Evolutionary conservation across 1,140 invertebrate genomes (phyloP).

Genomic region (Meloidogyne chitwoodi): DNA sequence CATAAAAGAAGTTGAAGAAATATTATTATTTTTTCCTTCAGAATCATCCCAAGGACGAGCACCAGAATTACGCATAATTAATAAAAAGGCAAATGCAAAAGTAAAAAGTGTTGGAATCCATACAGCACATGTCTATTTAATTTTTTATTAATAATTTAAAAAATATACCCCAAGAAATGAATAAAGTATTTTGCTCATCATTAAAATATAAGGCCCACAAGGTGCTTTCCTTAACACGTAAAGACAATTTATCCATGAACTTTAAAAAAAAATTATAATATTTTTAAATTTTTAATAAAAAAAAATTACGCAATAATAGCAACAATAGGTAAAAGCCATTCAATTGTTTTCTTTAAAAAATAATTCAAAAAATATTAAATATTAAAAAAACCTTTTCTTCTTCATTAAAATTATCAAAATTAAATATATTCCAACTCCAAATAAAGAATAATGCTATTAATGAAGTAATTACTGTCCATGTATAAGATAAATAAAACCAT

Average conservation of each 20-base stretch:
- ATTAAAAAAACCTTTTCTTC: slow-evolving; percentile 27
- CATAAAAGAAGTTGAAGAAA: slow-evolving; percentile 31
- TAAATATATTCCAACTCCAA: slow-evolving; percentile 42
- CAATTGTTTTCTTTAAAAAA: slow-evolving; percentile 32
- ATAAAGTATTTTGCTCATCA: slow-evolving; percentile 44
- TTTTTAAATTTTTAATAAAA: too few relatives aligned
- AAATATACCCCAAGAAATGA: slow-evolving; percentile 32
- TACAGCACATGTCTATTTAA: slow-evolving; percentile 41
- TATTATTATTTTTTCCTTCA: slow-evolving; percentile 16
- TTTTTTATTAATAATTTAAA: too few relatives aligned
- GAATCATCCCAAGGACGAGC: slow-evolving; percentile 46
- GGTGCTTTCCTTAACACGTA: slow-evolving; percentile 46
- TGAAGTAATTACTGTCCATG: slow-evolving; percentile 39
- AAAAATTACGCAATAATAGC: slow-evolving; percentile 35
- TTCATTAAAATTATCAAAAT: slow-evolving; percentile 41
- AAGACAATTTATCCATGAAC: slow-evolving; percentile 46
- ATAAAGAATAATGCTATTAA: slow-evolving; percentile 40
- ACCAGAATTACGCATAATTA: slow-evolving; percentile 44
- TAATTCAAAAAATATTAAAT: neutral
- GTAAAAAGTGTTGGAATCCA: slow-evolving; percentile 46
- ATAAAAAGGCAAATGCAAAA: slow-evolving; percentile 45
- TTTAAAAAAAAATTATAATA: neutral
- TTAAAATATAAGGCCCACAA: slow-evolving; percentile 46
- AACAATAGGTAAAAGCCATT: slow-evolving; percentile 46
- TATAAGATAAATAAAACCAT: slow-evolving; percentile 47